A percentile compares a stretch with the other conserved stretches of the same genome.
Evolutionary conservation across 2,888 invertebrate genomes (phyloP).

Genomic region (Stramonita haemastoma): DNA sequence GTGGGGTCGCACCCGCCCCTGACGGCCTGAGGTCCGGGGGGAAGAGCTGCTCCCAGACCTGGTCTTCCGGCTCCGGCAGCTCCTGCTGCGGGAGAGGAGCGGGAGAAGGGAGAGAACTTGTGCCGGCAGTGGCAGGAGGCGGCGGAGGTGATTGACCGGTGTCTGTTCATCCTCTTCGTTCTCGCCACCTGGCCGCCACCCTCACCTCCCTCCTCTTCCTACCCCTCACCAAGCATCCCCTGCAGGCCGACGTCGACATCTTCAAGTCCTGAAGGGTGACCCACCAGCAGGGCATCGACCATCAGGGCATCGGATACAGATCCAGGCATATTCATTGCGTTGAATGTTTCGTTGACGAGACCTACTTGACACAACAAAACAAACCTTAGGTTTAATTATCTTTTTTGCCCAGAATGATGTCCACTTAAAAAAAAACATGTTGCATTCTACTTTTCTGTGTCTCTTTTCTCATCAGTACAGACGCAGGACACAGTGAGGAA

Average conservation of each 20-base stretch:
- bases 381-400: too few species aligned
- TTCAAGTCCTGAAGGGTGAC: background rate
- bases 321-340: too few species aligned
- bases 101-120: slow-evolving; percentile 56
- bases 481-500: too few species aligned
- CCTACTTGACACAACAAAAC: too few species aligned
- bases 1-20: background rate
- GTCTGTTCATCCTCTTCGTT: slow-evolving; percentile 80
- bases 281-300: too few species aligned
- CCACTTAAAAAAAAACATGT: too few species aligned
- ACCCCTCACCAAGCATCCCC: slow-evolving; percentile 67
- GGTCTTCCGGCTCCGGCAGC: slow-evolving; percentile 58
- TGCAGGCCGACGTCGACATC: slow-evolving; percentile 19
- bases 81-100: slow-evolving; percentile 64
- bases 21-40: slow-evolving; percentile 29
- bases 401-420: too few species aligned
- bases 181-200: slow-evolving; percentile 78
- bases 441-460: too few species aligned
- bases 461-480: too few species aligned
- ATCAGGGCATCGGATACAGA: too few species aligned
- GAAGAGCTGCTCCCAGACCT: slow-evolving; percentile 51
- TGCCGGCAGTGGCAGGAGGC: slow-evolving; percentile 76
- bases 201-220: slow-evolving; percentile 78
- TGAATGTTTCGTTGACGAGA: too few species aligned
- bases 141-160: slow-evolving; percentile 79